Evolutionary conservation across 2,888 invertebrate species (phyloP), one percentile per base, ranked within the genome.

Genomic region (Petrolisthes cinctipes): DNA sequence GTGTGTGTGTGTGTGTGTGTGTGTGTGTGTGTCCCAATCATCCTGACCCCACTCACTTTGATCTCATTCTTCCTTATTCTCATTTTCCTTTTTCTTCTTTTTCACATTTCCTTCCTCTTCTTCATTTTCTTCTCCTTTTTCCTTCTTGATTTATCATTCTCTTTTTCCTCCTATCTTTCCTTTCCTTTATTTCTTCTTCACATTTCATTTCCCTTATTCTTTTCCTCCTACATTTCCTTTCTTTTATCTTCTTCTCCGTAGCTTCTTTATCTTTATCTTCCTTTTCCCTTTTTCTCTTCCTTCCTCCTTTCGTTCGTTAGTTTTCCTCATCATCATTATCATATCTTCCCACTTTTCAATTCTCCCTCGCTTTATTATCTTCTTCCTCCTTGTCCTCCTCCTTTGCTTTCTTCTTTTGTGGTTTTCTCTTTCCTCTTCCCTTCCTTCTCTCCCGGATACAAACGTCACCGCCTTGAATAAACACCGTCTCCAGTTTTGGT

Each of bases 21-120:
- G 71, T 71, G 71, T 9, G n/a, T 9, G 71, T 17, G 71, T 71
- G 71, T 17, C 4, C 0, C 53, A 54, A 11, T 78, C 53, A 17
- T 78, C 78, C 0, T 78, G 23, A 54, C 17, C 78, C 17, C 78
- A 51, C 78, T 78, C 54, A 54, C 78, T 54, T 54, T 78, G 51
- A 5, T 53, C 51, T 20, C 4, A 14, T n/a, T n/a, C 23, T 53
- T 37, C 11, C 14, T 78, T 11, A 53, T 9, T 75, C 23, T 5
- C 37, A 0, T 37, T 37, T 37, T 37, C 37, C 37, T 37, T 37
- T 37, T 37, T 37, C 53, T 53, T 54, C 76, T 76, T n/a, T 54
- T 53, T 54, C 78, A n/a, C 78, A 17, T 53, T 54, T 20, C 54
- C 78, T 11, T 75, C 75, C 75, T 37, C 37, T 53, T 75, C 51